These are phyloP conservation scores for Saccopteryx leptura DNA, from an alignment of 2,113 vertebrate genomes.

Conservation along the genomic window DNA sequence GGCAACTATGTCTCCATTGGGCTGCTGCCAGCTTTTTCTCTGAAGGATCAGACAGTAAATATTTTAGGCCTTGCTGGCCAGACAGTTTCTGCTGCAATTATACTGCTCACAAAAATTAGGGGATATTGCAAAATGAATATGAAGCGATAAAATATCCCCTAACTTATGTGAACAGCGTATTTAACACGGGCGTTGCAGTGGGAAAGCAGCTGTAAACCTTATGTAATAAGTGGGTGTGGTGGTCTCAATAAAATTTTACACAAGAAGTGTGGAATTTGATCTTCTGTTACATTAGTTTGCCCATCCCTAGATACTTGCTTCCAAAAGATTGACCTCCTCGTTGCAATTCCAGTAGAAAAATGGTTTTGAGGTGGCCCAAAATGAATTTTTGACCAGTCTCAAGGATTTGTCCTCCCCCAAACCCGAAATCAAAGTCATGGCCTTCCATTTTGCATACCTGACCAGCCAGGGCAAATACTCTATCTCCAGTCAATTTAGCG, in stretches of 20 bases:
- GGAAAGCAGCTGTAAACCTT: background rate
- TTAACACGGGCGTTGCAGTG: background rate
- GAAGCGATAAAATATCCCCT: no score
- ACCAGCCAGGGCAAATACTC: background rate
- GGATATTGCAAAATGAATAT: no score
- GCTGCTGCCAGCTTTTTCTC: background rate
- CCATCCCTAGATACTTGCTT: background rate
- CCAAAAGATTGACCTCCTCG: background rate
- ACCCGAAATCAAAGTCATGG: background rate
- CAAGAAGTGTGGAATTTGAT: background rate
- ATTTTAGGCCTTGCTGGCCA: background rate
- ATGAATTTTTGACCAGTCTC: background rate
- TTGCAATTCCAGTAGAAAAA: background rate
- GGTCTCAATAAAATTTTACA: background rate
- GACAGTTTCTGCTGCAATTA: background rate
- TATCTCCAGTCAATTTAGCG: slow-evolving; percentile 32
- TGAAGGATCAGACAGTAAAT: background rate
- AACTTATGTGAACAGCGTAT: no score
- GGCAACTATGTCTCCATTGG: background rate
- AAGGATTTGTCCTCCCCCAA: background rate
- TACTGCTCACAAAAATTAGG: no score
- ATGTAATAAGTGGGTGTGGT: background rate
- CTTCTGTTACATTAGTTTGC: background rate
- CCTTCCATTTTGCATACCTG: slow-evolving; percentile 8
- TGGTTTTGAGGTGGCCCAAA: background rate